Evolutionary conservation across 2,797 vertebrate genomes (phyloP).

Genomic region (Parauchenoglanis ngamensis): DNA sequence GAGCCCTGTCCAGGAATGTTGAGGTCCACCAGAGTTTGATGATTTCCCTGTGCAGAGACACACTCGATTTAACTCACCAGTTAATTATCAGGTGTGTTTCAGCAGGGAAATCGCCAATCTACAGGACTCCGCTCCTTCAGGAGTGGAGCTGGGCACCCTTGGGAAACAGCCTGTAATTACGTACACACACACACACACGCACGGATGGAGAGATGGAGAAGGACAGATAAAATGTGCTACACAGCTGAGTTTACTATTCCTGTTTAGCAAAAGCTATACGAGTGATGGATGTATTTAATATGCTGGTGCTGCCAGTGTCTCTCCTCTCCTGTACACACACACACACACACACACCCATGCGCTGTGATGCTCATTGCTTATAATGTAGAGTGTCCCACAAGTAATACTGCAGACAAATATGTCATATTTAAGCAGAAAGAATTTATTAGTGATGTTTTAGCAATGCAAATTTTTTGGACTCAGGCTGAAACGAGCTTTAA

Average conservation of each 20-base stretch:
- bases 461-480: background rate
- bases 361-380: background rate
- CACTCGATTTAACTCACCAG: constrained; percentile 6
- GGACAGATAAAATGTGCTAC: constrained; percentile 20
- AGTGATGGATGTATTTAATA: constrained; percentile 59
- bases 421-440: constrained; percentile 13
- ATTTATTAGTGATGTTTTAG: background rate
- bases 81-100: constrained; percentile 37
- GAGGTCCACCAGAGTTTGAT: background rate
- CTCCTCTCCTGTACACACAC: constrained; percentile 12
- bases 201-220: constrained; percentile 26
- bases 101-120: constrained; percentile 26
- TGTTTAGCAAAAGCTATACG: constrained; percentile 56
- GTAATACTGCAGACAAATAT: background rate
- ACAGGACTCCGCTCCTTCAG: constrained; percentile 19
- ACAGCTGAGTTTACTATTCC: constrained; percentile 25
- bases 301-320: constrained; percentile 2
- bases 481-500: background rate
- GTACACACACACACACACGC: constrained; percentile 23
- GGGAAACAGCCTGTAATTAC: constrained; percentile 36
- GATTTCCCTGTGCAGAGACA: constrained; percentile 3
- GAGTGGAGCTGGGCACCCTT: constrained; percentile 11
- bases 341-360: constrained; percentile 4
- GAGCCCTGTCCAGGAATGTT: constrained; percentile 5
- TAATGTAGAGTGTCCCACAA: constrained; percentile 8